Conservation (phyloP, 2,888 invertebrate species). For the Drosophila affinis region DNA sequence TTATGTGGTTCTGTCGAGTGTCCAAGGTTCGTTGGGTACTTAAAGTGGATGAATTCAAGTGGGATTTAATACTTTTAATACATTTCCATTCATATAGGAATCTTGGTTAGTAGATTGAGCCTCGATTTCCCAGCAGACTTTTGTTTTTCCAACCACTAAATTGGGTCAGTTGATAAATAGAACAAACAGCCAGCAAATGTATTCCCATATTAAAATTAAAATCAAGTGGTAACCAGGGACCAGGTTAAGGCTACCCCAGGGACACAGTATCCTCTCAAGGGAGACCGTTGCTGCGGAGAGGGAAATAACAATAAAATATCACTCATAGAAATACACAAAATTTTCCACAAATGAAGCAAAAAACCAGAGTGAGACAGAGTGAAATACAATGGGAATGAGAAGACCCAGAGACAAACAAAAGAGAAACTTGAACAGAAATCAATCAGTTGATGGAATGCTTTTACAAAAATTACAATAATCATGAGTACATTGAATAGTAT, state of each 20-base stretch:
- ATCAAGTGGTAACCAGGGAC: slow-evolving; percentile 16
- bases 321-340: slow-evolving; percentile 24
- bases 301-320: slow-evolving; percentile 41
- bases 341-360: slow-evolving; percentile 18
- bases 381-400: slow-evolving; percentile 17
- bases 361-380: neutral
- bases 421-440: slow-evolving; percentile 39
- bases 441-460: slow-evolving; percentile 72
- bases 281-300: neutral
- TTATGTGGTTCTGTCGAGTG: slow-evolving; percentile 1
- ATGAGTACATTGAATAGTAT: slow-evolving; percentile 10
- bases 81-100: neutral
- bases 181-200: slow-evolving; percentile 1
- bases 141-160: neutral
- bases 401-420: slow-evolving; percentile 15
- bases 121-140: neutral
- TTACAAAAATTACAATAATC: slow-evolving; percentile 63
- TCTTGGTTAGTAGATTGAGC: neutral
- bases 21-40: neutral
- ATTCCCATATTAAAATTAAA: slow-evolving; percentile 10
- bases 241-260: slow-evolving; percentile 12
- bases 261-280: neutral
- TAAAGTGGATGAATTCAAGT: neutral
- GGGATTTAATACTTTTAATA: neutral
- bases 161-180: slow-evolving; percentile 30